Evolutionary conservation across 2,113 vertebrate genomes (phyloP), one percentile per base, ranked within the genome.

Genomic region (Cygnus atratus): DNA sequence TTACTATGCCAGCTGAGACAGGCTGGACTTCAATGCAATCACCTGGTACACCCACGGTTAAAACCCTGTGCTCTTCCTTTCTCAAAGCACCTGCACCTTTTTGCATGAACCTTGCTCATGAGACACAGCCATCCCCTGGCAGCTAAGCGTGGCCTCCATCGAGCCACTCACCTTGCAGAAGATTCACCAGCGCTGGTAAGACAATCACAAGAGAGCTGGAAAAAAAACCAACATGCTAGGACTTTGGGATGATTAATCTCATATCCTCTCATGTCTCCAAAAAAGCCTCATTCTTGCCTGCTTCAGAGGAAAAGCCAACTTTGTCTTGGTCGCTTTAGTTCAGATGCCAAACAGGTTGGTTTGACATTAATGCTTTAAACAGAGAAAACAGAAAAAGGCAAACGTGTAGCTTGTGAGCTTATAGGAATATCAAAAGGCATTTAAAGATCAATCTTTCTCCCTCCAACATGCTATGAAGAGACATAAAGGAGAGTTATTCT

Each of bases 101-200:
- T 55, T 43, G 16, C 21, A 0, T 0, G 14, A 4, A 19, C 44
- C 44, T 24, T 48, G 33, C 16, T 41, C 48, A 59, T 0, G 4
- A 46, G 44, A 24, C 9, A 1, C 9, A 17, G 13, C 37, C 65
- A 31, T 58, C 72, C 28, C 46, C 58, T 35, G 22, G 31, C 11
- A 65, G 41, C 15, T 11, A 31, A 33, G 21, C 6, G 0, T 9
- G 4, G 37, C 28, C 35, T 35, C 33, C 59, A 24, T 1, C 41
- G 57, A 77, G n/a, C 43, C n/a, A 20, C 19, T 68, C 43, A 11
- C 13, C 54, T n/a, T 26, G 20, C 39, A 75, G 48, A 72, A 63
- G 43, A 35, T 26, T 72, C 1, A 0, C 20, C n/a, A 86, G 55
- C 28, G 81, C 66, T 67, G 55, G 11, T 13, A 87, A 84, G 62